Evolutionary conservation across 2,113 vertebrate species (phyloP).

Genomic region (Laticauda colubrina): DNA sequence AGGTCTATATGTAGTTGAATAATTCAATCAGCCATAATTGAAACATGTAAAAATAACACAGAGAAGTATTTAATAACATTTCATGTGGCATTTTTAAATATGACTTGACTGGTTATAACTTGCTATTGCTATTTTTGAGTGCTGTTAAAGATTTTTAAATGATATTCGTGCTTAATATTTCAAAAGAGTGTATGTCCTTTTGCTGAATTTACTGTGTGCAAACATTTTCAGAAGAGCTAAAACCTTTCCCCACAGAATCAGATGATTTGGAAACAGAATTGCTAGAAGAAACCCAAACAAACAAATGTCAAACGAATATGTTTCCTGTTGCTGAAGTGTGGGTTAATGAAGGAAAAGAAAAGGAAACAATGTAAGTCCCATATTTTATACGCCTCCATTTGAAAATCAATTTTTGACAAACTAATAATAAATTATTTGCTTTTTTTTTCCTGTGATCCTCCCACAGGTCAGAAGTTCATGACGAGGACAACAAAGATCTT

Average conservation of each 20-base stretch:
- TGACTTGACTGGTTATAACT: not conserved
- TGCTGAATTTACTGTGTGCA: not conserved
- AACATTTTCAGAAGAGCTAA: not conserved
- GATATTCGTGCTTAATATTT: not conserved
- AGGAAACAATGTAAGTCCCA: constrained; percentile 65
- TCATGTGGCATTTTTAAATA: not conserved
- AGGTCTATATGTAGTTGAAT: not conserved
- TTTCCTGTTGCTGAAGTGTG: constrained; percentile 75
- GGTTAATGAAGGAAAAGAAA: constrained; percentile 66
- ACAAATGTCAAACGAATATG: constrained; percentile 42
- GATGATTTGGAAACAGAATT: constrained; percentile 83
- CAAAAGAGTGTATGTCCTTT: not conserved
- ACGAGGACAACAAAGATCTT: constrained; percentile 40
- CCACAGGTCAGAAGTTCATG: constrained; percentile 69
- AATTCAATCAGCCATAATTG: not conserved
- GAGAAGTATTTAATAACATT: not conserved
- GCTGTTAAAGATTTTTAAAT: not conserved
- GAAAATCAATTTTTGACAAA: not conserved
- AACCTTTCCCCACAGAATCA: constrained; percentile 65
- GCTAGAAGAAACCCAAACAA: constrained; percentile 71
- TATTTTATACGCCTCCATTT: not conserved
- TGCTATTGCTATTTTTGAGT: not conserved
- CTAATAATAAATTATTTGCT: not conserved
- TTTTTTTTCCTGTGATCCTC: constrained; percentile 6
- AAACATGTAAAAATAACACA: no score